Evolutionary conservation across 2,888 invertebrate species (phyloP).

Genomic region (Acleris emargana): DNA sequence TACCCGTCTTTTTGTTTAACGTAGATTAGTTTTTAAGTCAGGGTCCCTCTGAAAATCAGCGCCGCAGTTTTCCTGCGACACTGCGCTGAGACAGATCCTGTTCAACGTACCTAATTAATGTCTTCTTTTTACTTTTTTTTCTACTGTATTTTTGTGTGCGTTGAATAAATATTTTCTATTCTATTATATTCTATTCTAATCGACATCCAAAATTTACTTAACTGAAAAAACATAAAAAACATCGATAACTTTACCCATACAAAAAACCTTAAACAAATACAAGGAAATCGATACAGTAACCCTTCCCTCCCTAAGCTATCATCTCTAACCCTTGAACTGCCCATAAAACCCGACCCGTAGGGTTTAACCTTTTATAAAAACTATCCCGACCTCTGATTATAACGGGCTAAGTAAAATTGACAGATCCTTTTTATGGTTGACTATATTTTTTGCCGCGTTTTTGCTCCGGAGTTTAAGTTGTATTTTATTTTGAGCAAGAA

Average conservation of each 20-base stretch:
- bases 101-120: too few species aligned
- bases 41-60: too few species aligned
- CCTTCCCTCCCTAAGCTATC: conserved; percentile 49
- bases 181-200: too few species aligned
- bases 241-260: conserved; percentile 19
- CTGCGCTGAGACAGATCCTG: too few species aligned
- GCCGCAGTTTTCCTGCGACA: too few species aligned
- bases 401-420: conserved; percentile 26
- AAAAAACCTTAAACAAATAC: conserved; percentile 32
- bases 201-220: too few species aligned
- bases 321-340: conserved; percentile 57
- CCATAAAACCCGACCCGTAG: conserved; percentile 58
- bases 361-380: conserved; percentile 69
- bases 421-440: conserved; percentile 7
- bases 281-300: conserved; percentile 22
- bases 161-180: too few species aligned
- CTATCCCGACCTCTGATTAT: conserved; percentile 52
- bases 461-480: not conserved
- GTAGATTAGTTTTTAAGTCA: too few species aligned
- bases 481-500: not conserved
- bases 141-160: too few species aligned
- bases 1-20: too few species aligned
- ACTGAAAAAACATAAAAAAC: not conserved
- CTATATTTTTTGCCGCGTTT: not conserved
- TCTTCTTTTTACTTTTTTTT: too few species aligned